Conservation (phyloP, 2,113 vertebrate species). For the Lepisosteus osseus region DNA sequence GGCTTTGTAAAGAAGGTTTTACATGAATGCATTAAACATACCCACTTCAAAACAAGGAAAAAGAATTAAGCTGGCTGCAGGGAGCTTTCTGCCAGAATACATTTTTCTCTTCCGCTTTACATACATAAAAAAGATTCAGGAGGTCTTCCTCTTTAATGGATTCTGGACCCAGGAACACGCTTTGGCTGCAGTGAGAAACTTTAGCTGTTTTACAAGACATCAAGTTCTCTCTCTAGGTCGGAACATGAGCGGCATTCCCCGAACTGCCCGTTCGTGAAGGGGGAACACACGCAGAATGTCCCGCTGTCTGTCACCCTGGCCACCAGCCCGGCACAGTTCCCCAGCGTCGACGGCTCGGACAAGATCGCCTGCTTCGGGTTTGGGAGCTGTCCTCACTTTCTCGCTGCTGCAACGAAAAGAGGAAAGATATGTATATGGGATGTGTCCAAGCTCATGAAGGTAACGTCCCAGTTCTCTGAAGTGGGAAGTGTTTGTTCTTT, state of each 20-base stretch:
- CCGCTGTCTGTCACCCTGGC: slow-evolving; percentile 94
- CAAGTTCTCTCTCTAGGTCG: slow-evolving; percentile 67
- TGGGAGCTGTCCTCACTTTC: slow-evolving; percentile 93
- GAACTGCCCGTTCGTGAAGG: slow-evolving; percentile 97
- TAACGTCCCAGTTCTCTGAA: slow-evolving; percentile 37
- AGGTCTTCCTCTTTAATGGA: not conserved
- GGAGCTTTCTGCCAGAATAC: not conserved
- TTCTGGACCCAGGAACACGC: not conserved
- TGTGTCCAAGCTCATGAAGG: slow-evolving; percentile 99
- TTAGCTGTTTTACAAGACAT: not conserved
- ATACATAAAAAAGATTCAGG: slow-evolving; percentile 1
- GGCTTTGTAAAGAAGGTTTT: slow-evolving; percentile 3
- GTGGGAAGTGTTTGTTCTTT: not conserved
- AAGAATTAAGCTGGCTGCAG: slow-evolving; percentile 12
- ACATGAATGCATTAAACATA: not conserved
- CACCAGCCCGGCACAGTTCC: slow-evolving; percentile 94
- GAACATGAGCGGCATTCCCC: slow-evolving; percentile 98
- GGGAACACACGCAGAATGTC: slow-evolving; percentile 97
- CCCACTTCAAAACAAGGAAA: slow-evolving; percentile 1
- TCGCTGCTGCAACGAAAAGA: slow-evolving; percentile 93
- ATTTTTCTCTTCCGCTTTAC: slow-evolving; percentile 8
- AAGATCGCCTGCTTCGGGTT: slow-evolving; percentile 95
- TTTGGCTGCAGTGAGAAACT: not conserved
- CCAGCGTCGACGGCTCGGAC: slow-evolving; percentile 86
- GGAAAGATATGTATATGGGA: slow-evolving; percentile 98